Evolutionary conservation across 2,888 invertebrate species (phyloP), one percentile per base, ranked within the genome.

Genomic region (Cerceris ruficornis): DNA sequence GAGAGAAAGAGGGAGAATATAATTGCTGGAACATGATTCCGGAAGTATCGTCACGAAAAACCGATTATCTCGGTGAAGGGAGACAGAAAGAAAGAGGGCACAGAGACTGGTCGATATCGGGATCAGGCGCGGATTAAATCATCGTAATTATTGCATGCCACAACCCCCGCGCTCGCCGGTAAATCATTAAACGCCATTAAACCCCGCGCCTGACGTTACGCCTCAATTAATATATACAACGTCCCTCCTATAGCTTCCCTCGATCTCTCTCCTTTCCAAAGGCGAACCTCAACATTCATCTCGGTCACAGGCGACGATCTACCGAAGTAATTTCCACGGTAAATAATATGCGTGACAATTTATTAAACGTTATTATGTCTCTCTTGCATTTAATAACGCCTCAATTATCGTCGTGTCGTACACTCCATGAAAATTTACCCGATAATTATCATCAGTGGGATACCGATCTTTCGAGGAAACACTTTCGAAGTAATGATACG

Each of bases 21-120:
- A 70, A 70, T 62, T 62, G 62, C 11, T 50, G 57, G 57, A n/a
- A 14, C 62, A 62, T 62, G 57, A 67, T 61, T 70, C 61, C 73
- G 67, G 74, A 64, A 74, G 59, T 54, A 15, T 43, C 58, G 64
- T 74, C 68, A 62, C 60, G 55, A 65, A 75, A 75, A 75, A 13
- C 6, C 49, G 61, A 67, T 67, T 61, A 73, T 41, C 13, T 15
- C 14, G 46, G 64, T 60, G 69, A 69, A 60, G 54, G 52, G 61
- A 68, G 13, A 28, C 42, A 28, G 2, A 57, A 46, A 15, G 62
- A 73, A 60, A n/a, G 43, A 17, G 43, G 57, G n/a, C 15, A 42
- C 42, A 28, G 57, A 58, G 39, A 39, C 39, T 11, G 2, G 28
- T 9, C 49, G 49, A 49, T 61, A 43, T 13, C 46, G 49, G 6